Conservation (phyloP, 2,113 vertebrate genomes). For the Oreochromis aureus region DNA sequence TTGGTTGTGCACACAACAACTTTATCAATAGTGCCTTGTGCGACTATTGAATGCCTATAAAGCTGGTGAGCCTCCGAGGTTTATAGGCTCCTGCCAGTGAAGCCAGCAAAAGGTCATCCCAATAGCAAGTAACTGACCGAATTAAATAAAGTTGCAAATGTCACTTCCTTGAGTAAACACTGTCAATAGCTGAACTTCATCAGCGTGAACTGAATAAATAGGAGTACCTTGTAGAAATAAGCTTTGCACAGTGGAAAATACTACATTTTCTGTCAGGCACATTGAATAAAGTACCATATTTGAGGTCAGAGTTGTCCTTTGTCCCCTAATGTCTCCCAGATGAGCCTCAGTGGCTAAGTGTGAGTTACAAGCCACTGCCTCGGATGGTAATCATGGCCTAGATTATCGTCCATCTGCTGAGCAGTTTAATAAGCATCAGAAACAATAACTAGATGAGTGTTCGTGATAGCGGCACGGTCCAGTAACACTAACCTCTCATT, state of each 20-base stretch:
- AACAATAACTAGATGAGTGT: slow-evolving; percentile 69
- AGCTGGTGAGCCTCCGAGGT: slow-evolving; percentile 43
- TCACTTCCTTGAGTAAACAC: slow-evolving; percentile 69
- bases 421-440: slow-evolving; percentile 63
- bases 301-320: slow-evolving; percentile 33
- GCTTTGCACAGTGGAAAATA: neutral
- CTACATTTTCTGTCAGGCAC: neutral
- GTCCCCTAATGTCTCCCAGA: slow-evolving; percentile 42
- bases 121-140: slow-evolving; percentile 64
- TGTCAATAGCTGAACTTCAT: slow-evolving; percentile 28
- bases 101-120: slow-evolving; percentile 66
- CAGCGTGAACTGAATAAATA: slow-evolving; percentile 47
- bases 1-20: slow-evolving; percentile 52
- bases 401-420: slow-evolving; percentile 72
- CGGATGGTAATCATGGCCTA: slow-evolving; percentile 57
- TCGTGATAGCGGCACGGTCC: slow-evolving; percentile 47
- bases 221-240: slow-evolving; percentile 2
- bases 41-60: slow-evolving; percentile 66
- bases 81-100: slow-evolving; percentile 49
- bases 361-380: slow-evolving; percentile 64
- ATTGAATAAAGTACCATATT: neutral
- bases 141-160: slow-evolving; percentile 75
- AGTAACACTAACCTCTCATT: slow-evolving; percentile 52
- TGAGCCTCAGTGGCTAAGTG: slow-evolving; percentile 54
- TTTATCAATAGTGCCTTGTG: slow-evolving; percentile 61